These are phyloP conservation scores for Pontoporia blainvillei DNA, from an alignment of 2,113 vertebrate species.

Conservation along the genomic window DNA sequence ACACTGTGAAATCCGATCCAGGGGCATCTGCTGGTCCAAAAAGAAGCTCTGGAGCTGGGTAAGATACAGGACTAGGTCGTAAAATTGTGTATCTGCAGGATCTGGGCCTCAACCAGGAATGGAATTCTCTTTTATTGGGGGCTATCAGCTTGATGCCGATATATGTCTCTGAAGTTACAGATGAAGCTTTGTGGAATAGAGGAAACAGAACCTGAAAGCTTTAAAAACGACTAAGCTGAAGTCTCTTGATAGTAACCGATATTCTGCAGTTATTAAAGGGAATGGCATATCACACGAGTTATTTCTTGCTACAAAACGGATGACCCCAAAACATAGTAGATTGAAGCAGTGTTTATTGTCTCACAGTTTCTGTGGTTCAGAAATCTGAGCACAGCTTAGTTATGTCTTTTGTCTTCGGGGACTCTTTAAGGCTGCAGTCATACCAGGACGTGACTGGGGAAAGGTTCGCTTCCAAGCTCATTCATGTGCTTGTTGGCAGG, in stretches of 20 bases:
- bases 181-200: not conserved
- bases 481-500: not conserved
- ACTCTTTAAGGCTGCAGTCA: not conserved
- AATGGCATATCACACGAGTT: not conserved
- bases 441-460: not conserved
- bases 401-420: not conserved
- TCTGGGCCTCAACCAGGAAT: not conserved
- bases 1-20: not conserved
- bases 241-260: not conserved
- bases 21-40: not conserved
- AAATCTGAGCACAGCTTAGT: not conserved
- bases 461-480: not conserved
- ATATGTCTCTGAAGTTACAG: not conserved
- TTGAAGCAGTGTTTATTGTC: not conserved
- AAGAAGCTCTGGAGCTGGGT: not conserved
- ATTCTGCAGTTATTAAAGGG: not conserved
- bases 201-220: not conserved
- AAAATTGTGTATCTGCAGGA: not conserved
- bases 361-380: not conserved
- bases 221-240: not conserved
- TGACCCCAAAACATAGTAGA: not conserved
- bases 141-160: not conserved
- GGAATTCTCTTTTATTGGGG: not conserved
- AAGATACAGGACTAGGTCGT: not conserved
- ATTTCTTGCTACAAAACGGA: not conserved